Percentiles rank a stretch among this genome's conserved stretches.
phyloP scores from a whole-genome alignment of 2,888 invertebrate genomes.

The Pristionchus japonicus region DNA sequence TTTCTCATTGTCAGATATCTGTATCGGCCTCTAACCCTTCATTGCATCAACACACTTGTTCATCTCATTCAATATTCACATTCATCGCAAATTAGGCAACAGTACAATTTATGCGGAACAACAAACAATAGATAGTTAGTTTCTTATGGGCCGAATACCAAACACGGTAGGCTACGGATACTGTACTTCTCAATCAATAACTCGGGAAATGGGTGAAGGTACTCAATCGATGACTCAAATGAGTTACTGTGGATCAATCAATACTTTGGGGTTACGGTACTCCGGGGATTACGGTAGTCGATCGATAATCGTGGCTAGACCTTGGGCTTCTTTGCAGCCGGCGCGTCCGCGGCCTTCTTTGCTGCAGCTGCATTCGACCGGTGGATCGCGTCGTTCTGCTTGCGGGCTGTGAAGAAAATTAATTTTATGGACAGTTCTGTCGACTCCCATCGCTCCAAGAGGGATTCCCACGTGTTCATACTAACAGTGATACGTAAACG shows the following conservation, averaged over 20 bases:
- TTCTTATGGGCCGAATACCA: background rate
- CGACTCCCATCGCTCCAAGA: too few species aligned
- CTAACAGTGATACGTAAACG: too few species aligned
- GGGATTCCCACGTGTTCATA: too few species aligned
- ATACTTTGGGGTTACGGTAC: background rate
- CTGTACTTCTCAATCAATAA: background rate
- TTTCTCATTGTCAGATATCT: background rate
- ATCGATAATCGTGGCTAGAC: background rate
- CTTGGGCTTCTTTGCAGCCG: constrained; percentile 6
- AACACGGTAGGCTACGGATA: background rate
- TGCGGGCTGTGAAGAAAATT: background rate
- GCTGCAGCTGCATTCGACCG: background rate
- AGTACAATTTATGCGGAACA: background rate
- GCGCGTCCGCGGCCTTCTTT: background rate
- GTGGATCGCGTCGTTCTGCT: background rate
- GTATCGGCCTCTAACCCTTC: background rate
- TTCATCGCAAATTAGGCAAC: constrained; percentile 30
- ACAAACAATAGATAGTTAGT: background rate
- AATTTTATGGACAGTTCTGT: too few species aligned
- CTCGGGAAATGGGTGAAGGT: background rate
- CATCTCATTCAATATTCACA: background rate
- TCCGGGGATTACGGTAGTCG: too few species aligned
- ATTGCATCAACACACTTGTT: background rate
- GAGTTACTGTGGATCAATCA: background rate
- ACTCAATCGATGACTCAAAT: too few species aligned